Evolutionary conservation across 2,888 invertebrate species (phyloP).

Genomic region (Papilio gigon): DNA sequence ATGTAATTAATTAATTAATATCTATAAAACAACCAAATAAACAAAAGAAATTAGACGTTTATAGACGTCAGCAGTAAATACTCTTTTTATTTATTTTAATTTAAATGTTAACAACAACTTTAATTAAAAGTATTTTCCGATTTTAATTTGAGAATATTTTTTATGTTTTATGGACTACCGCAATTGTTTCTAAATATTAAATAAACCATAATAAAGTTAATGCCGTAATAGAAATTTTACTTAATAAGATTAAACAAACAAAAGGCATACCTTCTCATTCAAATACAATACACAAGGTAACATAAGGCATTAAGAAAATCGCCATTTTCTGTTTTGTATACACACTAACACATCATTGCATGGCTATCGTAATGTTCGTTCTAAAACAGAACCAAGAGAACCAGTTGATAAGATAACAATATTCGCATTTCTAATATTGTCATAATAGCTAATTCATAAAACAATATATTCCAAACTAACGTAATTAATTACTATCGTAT

Average conservation of each 20-base stretch:
- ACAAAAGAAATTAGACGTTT: too few species aligned
- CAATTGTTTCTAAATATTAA: background rate
- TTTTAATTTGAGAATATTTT: background rate
- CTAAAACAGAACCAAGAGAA: constrained; percentile 13
- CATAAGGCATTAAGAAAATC: background rate
- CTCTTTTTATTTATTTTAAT: too few species aligned
- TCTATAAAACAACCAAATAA: background rate
- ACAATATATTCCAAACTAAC: background rate
- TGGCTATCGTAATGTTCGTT: background rate
- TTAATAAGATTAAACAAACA: background rate
- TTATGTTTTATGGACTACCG: background rate
- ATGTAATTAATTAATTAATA: background rate
- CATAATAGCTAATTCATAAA: constrained; percentile 1
- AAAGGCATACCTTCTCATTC: background rate
- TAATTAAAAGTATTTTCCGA: too few species aligned
- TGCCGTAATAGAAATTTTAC: background rate
- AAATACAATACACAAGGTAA: background rate
- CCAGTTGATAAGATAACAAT: constrained; percentile 21
- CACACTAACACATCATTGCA: background rate
- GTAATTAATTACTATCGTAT: background rate
- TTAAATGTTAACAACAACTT: too few species aligned
- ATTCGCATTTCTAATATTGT: background rate
- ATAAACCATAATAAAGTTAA: background rate
- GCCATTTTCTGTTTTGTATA: background rate
- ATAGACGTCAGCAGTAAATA: too few species aligned